Percentiles rank a stretch among this genome's conserved stretches.
Evolutionary conservation across 2,113 vertebrate species (phyloP).

Genomic region (Scophthalmus maximus): DNA sequence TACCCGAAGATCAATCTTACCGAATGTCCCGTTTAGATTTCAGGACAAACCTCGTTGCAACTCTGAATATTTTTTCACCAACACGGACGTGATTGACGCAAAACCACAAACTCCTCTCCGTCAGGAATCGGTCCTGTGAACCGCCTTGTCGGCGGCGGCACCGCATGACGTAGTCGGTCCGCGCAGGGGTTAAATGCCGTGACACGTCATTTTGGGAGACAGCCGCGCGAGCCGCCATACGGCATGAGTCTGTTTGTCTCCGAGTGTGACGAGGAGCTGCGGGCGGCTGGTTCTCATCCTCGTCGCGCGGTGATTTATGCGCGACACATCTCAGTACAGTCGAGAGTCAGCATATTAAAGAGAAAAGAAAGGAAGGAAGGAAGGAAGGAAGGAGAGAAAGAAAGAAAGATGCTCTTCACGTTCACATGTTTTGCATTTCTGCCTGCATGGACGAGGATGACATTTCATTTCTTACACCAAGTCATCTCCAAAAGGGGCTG

Average conservation of each 20-base stretch:
- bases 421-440: conserved; percentile 85
- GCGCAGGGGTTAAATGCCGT: conserved; percentile 44
- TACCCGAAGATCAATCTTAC: background rate
- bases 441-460: conserved; percentile 74
- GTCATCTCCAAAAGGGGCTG: conserved; percentile 78
- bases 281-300: conserved; percentile 69
- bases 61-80: conserved; percentile 3
- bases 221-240: conserved; percentile 48
- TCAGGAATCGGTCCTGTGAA: conserved; percentile 36
- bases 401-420: conserved; percentile 65
- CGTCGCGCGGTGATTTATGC: conserved; percentile 72
- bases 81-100: background rate
- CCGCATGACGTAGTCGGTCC: conserved; percentile 49
- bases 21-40: conserved; percentile 7
- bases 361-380: background rate
- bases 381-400: conserved; percentile 34
- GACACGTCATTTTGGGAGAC: conserved; percentile 52
- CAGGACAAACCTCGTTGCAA: background rate
- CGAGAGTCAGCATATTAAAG: conserved; percentile 59
- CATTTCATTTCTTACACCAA: conserved; percentile 81
- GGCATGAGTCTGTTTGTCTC: conserved; percentile 43
- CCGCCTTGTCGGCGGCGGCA: background rate
- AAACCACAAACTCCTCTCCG: background rate
- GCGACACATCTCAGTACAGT: conserved; percentile 70
- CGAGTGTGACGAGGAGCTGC: conserved; percentile 19